phyloP scores from a whole-genome alignment of 1,140 invertebrate genomes.

The Lamellibrachia luymesi region DNA sequence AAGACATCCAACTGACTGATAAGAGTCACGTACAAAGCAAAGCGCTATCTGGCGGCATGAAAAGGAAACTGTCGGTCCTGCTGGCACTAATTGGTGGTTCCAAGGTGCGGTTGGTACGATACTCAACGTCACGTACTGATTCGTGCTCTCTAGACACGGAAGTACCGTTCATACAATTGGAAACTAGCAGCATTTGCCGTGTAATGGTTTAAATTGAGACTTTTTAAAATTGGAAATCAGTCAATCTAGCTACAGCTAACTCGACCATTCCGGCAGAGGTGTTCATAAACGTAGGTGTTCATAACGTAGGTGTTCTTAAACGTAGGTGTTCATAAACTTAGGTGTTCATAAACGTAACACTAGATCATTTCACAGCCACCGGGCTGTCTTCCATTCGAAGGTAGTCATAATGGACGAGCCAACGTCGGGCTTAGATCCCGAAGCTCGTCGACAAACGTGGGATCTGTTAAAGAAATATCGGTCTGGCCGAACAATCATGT shows the following conservation, averaged over 20 bases:
- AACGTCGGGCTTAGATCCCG: constrained; percentile 92
- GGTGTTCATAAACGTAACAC: not conserved
- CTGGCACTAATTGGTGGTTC: constrained; percentile 60
- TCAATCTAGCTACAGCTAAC: too few relatives aligned
- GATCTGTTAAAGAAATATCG: constrained; percentile 63
- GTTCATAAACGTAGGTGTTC: not conserved
- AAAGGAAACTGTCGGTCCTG: constrained; percentile 59
- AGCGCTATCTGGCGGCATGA: constrained; percentile 63
- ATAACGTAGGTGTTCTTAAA: too few relatives aligned
- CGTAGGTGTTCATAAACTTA: too few relatives aligned
- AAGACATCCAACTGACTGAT: constrained; percentile 62
- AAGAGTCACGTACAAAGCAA: constrained; percentile 69
- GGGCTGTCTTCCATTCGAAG: constrained; percentile 59
- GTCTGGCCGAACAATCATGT: constrained; percentile 74
- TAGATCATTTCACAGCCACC: constrained; percentile 48
- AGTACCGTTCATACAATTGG: too few relatives aligned
- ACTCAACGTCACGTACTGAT: not conserved
- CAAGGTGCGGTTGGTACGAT: constrained; percentile 40
- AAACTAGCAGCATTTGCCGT: too few relatives aligned
- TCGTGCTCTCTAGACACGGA: too few relatives aligned
- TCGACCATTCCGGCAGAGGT: not conserved
- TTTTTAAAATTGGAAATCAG: too few relatives aligned
- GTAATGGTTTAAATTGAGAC: too few relatives aligned
- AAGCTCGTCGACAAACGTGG: constrained; percentile 86
- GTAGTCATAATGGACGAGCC: constrained; percentile 66